A percentile compares a stretch with the other conserved stretches of the same genome.
Evolutionary conservation across 2,797 vertebrate genomes (phyloP).

Genomic region (Xerus rutilus): DNA sequence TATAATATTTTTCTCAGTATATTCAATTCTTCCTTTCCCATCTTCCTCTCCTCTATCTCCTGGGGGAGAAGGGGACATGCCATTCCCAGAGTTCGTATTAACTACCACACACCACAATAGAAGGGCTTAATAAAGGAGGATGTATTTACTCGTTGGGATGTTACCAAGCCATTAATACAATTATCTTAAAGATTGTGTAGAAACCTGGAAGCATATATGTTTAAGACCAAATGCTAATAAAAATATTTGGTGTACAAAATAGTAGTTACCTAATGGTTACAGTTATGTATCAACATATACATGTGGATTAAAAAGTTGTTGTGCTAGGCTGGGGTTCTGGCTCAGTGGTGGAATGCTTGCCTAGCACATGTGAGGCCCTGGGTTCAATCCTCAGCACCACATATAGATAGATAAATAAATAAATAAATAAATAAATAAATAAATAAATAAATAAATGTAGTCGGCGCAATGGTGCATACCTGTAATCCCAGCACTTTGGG

Average conservation of each 20-base stretch:
- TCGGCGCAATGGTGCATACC: too few relatives aligned
- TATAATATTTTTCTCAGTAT: constrained; percentile 18
- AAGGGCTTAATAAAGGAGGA: constrained; percentile 32
- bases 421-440: too few relatives aligned
- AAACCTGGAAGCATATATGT: neutral
- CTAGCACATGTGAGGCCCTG: too few relatives aligned
- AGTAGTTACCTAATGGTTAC: neutral
- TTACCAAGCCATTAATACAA: neutral
- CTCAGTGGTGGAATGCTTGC: too few relatives aligned
- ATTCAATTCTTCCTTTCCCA: constrained; percentile 15
- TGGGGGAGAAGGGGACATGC: neutral
- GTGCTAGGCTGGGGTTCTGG: too few relatives aligned
- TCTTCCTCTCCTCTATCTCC: neutral
- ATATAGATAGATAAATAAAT: too few relatives aligned
- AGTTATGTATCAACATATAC: constrained; percentile 15
- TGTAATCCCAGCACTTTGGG: too few relatives aligned
- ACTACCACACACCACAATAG: neutral
- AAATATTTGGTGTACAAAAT: constrained; percentile 9
- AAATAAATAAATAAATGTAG: too few relatives aligned
- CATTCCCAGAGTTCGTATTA: constrained; percentile 1
- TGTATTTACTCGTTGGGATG: neutral
- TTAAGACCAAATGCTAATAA: constrained; percentile 39
- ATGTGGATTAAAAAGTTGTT: neutral
- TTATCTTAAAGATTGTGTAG: constrained; percentile 18
- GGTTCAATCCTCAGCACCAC: too few relatives aligned